These are phyloP conservation scores for Spongilla lacustris DNA, from an alignment of 37 sponge, comb jelly and placozoan genomes.

Conservation along the genomic window DNA sequence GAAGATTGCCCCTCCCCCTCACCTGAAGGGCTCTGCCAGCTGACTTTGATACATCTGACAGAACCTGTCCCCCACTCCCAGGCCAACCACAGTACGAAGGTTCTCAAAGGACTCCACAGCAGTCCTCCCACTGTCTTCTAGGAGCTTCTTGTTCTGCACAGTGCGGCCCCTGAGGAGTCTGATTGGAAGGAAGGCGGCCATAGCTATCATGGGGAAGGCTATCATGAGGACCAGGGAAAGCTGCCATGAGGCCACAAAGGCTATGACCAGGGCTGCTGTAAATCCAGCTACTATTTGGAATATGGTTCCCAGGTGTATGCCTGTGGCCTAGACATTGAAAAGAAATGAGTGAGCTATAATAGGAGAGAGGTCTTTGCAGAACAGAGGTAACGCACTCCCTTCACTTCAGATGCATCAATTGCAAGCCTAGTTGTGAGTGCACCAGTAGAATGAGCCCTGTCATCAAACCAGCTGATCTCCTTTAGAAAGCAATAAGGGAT, in stretches of 20 bases:
- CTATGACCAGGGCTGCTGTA: constrained; percentile 71
- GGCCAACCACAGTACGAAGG: constrained; percentile 75
- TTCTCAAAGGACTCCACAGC: constrained; percentile 80
- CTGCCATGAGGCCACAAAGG: constrained; percentile 78
- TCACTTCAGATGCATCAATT: constrained; percentile 87
- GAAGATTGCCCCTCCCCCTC: constrained; percentile 8
- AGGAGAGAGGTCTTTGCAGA: too few species aligned
- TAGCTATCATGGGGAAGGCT: constrained; percentile 58
- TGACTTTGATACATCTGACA: constrained; percentile 27
- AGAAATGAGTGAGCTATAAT: too few species aligned
- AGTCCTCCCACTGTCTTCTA: constrained; percentile 58
- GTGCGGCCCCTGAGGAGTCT: constrained; percentile 48
- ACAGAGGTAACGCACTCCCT: constrained; percentile 91
- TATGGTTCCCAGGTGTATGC: constrained; percentile 63
- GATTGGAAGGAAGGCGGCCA: constrained; percentile 66
- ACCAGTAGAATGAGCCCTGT: constrained; percentile 67
- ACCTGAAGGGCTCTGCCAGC: constrained; percentile 58
- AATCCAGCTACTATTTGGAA: constrained; percentile 61
- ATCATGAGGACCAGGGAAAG: constrained; percentile 70
- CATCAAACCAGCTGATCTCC: constrained; percentile 89
- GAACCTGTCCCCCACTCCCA: constrained; percentile 66
- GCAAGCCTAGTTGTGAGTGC: constrained; percentile 84
- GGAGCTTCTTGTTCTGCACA: constrained; percentile 68
- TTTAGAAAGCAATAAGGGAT: too few species aligned
- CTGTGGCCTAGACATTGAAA: constrained; percentile 78